Evolutionary conservation across 1,140 invertebrate genomes (phyloP), one percentile per base, ranked within the genome.

Genomic region (Notospermus geniculatus): DNA sequence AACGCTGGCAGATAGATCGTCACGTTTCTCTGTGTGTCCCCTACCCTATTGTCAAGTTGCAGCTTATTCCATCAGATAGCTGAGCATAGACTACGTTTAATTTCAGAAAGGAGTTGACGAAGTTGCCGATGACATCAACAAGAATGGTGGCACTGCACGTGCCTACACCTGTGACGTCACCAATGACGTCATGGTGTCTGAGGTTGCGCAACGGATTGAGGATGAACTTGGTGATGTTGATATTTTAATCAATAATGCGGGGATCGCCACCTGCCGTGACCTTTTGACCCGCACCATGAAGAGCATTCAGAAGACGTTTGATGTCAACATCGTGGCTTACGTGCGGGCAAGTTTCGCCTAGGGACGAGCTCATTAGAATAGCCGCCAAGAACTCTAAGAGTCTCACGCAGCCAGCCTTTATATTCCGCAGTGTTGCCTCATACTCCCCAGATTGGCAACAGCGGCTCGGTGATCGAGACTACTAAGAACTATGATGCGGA

Each of bases 231-330:
- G 94, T 68, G 87, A 88, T 80, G 90, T 95, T 1, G 89, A 87
- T 2, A 86, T 97, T 55, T 77, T 98, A 11, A 86, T 98, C 23
- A 97, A 97, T 80, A 98, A 97, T 79, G 95, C 94, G 19, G 94
- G 93, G 17, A 89, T 96, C 46, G 88, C 94, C 0, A 89, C 88
- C 43, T 93, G 93, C 0, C 86, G 87, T 60, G 85, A 87, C 32
- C 80, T 97, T 23, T 80, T 96, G 66, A 88, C 96, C 52, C 88
- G 90, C 32, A 88, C 90, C 0, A 94, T 97, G 80, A 71, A 81
- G 17, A 72, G 81, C 39, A 88, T 90, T 39, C 70, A 84, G 46
- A 82, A 80, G 64, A 87, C 85, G 1, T 86, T 90, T 69, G 82
- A 84, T 61, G 85, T 90, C 13, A 89, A 89, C 72, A 75, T 81